Base-by-base conservation (phyloP, 2,888 invertebrate genomes). In the Drosophila vallismaia region DNA sequence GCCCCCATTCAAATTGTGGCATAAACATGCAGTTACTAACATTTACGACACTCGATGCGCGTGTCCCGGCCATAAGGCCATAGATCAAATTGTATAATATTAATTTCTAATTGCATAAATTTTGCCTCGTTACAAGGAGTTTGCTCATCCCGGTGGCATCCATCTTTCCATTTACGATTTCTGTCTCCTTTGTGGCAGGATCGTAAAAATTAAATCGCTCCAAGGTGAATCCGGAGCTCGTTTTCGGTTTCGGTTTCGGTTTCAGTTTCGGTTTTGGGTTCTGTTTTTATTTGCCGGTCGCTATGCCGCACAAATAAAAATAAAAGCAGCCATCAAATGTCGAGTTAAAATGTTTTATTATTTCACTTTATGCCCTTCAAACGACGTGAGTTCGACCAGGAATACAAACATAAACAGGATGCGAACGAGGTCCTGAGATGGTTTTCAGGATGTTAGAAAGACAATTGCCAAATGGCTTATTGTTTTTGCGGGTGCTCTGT, bases 51-150 rank as follows among this genome's bases (percentile, higher is more conserved):
- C 52, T 46, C 38, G 44, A 66, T 63, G 49, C 75, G 85, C 70
- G 85, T 85, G 85, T 73, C 76, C 50, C 73, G 56, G 64, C 56
- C 70, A 59, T 60, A 69, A 71, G 45, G 52, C 42, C 60, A 36
- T 67, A 68, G 74, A 82, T 79, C 82, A 83, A 83, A 83, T 83
- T 79, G 77, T 74, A 89, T 88, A 86, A 89, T 88, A 89, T 90
- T 86, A 89, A 89, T 88, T 88, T 89, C 88, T 89, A 89, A 89
- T 89, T 90, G 89, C 83, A 90, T 90, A 90, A 89, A 90, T 89
- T 89, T 70, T 49, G 51, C 53, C 79, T 83, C 38, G 85, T 77
- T 79, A 82, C 60, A 1, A 26, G 31, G 26, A 9, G 24, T 9
- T 24, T 8, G 9, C 28, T 44, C 42, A 10, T 59, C 24, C 42